phyloP scores from a whole-genome alignment of 2,888 invertebrate genomes.

The Pseudococcus viburni region DNA sequence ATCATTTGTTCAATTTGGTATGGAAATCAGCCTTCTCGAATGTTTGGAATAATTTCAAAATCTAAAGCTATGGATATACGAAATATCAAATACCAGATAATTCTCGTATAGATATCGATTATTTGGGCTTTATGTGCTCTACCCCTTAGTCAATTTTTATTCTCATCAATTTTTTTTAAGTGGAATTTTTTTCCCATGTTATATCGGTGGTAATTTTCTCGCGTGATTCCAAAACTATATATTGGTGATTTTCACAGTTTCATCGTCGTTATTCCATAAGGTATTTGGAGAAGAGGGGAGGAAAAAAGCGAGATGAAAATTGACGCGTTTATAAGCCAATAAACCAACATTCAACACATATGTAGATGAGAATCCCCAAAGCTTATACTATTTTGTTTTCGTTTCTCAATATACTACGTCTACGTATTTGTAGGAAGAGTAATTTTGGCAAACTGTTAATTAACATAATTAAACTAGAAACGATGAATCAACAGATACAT shows the following conservation, averaged over 20 bases:
- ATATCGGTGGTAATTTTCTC: too few species aligned
- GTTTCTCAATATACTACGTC: not conserved
- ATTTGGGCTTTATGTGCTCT: too few species aligned
- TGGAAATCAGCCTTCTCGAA: too few species aligned
- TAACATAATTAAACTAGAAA: not conserved
- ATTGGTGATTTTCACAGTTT: not conserved
- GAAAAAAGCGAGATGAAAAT: not conserved
- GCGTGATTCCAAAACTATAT: too few species aligned
- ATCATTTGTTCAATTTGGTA: too few species aligned
- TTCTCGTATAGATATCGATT: too few species aligned
- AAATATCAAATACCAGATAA: too few species aligned
- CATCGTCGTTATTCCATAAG: not conserved
- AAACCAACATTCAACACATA: not conserved
- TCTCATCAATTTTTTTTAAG: too few species aligned
- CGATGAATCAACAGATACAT: not conserved
- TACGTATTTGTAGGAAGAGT: not conserved
- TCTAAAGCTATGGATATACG: too few species aligned
- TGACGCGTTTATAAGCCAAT: not conserved
- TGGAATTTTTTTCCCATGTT: too few species aligned
- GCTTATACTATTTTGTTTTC: constrained; percentile 26
- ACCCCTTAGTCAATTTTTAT: too few species aligned
- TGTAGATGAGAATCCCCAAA: not conserved
- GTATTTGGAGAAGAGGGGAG: not conserved
- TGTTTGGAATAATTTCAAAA: too few species aligned
- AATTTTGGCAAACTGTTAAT: not conserved